Conservation (phyloP, 2,888 invertebrate genomes). For the Caenorhabditis sp. region DNA sequence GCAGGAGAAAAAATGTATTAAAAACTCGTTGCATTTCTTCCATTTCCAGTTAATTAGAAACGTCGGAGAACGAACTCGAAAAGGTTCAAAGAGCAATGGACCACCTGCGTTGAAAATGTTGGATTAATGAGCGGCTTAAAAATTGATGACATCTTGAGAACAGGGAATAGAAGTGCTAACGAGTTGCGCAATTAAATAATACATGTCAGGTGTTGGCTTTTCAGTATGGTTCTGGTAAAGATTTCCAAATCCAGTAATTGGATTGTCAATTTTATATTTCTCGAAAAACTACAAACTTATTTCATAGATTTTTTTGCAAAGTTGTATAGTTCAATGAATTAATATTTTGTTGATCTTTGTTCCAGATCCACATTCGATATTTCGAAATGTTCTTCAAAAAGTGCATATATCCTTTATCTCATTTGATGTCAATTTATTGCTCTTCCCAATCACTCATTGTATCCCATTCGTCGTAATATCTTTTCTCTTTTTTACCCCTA, state of each 20-base stretch:
- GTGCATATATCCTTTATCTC: neutral
- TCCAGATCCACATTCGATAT: neutral
- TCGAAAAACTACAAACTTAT: too few relatives aligned
- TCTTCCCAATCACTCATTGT: neutral
- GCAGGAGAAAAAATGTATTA: neutral
- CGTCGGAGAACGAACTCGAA: neutral
- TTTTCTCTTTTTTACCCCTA: neutral
- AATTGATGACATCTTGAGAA: neutral
- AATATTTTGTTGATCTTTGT: too few relatives aligned
- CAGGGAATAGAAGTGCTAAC: neutral
- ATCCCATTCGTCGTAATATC: neutral
- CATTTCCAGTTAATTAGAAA: neutral
- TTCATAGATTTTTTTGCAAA: too few relatives aligned
- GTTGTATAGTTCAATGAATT: too few relatives aligned
- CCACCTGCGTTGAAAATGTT: neutral
- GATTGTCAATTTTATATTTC: too few relatives aligned
- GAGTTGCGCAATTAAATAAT: too few relatives aligned
- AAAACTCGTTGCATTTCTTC: neutral
- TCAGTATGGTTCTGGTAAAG: too few relatives aligned
- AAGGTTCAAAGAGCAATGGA: neutral
- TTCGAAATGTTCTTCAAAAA: neutral
- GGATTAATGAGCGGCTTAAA: neutral
- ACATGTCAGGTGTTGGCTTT: too few relatives aligned
- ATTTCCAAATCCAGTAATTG: too few relatives aligned
- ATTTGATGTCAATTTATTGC: neutral